These are phyloP conservation scores for Leptobrachium leishanense DNA, from an alignment of 2,113 vertebrate species.

Conservation along the genomic window DNA sequence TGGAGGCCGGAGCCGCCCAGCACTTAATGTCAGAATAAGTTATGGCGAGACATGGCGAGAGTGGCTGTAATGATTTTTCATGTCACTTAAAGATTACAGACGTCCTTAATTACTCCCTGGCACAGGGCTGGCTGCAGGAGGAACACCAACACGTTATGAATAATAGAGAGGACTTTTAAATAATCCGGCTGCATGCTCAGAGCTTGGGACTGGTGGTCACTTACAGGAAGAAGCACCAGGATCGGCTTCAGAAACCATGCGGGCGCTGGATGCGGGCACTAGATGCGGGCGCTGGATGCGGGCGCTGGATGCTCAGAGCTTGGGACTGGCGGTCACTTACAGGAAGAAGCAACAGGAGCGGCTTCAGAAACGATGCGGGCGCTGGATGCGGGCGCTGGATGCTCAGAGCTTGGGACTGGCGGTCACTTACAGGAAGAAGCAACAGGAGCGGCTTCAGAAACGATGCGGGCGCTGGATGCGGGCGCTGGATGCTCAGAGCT, in stretches of 20 bases:
- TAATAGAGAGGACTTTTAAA: constrained; percentile 31
- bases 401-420: no score
- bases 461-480: no score
- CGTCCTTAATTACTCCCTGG: constrained; percentile 47
- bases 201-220: constrained; percentile 1
- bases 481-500: no score
- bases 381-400: no score
- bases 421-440: no score
- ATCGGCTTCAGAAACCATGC: not conserved
- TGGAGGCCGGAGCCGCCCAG: constrained; percentile 35
- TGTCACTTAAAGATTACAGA: constrained; percentile 46
- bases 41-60: constrained; percentile 37
- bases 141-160: constrained; percentile 19
- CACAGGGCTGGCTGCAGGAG: constrained; percentile 13
- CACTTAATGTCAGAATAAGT: constrained; percentile 43
- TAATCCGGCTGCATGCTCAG: not conserved
- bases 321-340: no score
- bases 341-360: no score
- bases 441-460: no score
- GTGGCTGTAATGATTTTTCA: constrained; percentile 48
- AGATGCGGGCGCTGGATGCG: no score
- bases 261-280: no score
- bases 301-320: no score
- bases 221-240: constrained; percentile 35
- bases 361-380: no score